Evolutionary conservation across 2,113 vertebrate species (phyloP), one percentile per base, ranked within the genome.

Genomic region (Tylochromis polylepis): DNA sequence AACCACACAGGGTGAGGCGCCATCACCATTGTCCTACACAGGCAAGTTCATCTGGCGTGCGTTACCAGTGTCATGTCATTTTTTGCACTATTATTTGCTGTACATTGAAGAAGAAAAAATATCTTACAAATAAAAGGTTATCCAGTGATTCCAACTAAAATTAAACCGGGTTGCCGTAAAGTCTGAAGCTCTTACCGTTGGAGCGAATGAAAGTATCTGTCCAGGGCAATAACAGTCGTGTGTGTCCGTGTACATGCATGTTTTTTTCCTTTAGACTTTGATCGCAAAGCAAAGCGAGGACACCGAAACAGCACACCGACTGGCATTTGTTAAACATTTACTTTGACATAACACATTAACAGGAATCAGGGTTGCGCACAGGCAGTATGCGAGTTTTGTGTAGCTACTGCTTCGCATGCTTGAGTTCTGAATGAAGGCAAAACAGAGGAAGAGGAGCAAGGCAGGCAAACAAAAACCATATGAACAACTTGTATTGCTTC

Each of bases 241-340:
- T 53, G 27, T 11, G 12, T 46, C 8, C 11, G 18, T 34, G n/a
- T 27, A 34, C 0, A 4, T 36, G 55, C 51, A 34, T 70, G 20
- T 49, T 72, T 41, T 84, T 85, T 59, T 72, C 6, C 58, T 79
- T 85, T 89, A 91, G 92, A 94, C 92, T 94, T 94, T 94, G 92
- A 85, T 82, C 94, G 36, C 51, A 85, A 56, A 81, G 83, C 83
- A 83, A 77, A 67, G 36, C 18, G 72, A 87, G 51, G 46, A 77
- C 81, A 89, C 46, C 78, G 27, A 12, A 58, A 59, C 79, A 41
- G 81, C 53, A 43, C 46, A 5, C 31, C 11, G 55, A 72, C 83
- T 15, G 55, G 51, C 15, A 41, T 4, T 75, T 22, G 93, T 92
- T 95, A 91, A 91, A 90, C 90, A 94, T 94, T 94, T 70, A 95